A percentile compares a stretch with the other conserved stretches of the same genome.
Evolutionary conservation across 2,797 vertebrate species (phyloP).

Genomic region (Gambusia yucatana): DNA sequence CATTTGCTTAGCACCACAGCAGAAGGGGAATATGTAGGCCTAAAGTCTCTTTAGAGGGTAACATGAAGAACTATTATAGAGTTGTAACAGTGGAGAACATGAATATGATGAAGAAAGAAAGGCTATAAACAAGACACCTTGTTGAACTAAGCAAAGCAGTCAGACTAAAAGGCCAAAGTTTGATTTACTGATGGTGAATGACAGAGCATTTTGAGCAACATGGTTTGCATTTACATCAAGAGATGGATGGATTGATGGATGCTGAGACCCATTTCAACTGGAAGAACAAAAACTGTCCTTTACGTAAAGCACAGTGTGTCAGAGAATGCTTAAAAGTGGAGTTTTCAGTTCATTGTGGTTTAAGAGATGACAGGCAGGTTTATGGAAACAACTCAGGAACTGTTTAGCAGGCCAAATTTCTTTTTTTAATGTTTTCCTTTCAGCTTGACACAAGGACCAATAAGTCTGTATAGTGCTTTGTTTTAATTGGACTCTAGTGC

Average conservation of each 20-base stretch:
- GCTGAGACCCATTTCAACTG: background rate
- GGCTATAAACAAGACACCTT: constrained; percentile 26
- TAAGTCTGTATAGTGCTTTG: constrained; percentile 13
- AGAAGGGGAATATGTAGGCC: background rate
- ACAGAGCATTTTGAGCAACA: constrained; percentile 11
- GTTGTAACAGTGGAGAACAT: constrained; percentile 12
- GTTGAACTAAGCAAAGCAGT: constrained; percentile 5
- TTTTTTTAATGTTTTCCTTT: constrained; percentile 15
- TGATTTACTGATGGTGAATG: background rate
- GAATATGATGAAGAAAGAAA: constrained; percentile 13
- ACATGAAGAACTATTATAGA: background rate
- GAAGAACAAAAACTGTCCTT: background rate
- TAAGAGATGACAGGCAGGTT: constrained; percentile 28
- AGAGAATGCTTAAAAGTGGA: constrained; percentile 7
- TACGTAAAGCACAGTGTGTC: background rate
- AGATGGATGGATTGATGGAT: background rate
- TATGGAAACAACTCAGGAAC: constrained; percentile 12
- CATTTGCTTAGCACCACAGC: background rate
- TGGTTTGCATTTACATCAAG: background rate
- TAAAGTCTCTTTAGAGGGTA: background rate
- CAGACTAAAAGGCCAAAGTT: constrained; percentile 23
- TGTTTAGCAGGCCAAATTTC: constrained; percentile 2
- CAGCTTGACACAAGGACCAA: constrained; percentile 11
- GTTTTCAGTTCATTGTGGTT: constrained; percentile 20
- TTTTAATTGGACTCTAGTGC: constrained; percentile 14